A percentile compares a stretch with the other conserved stretches of the same genome.
phyloP scores from a whole-genome alignment of 2,797 vertebrate species.

The Peromyscus melanophrys region DNA sequence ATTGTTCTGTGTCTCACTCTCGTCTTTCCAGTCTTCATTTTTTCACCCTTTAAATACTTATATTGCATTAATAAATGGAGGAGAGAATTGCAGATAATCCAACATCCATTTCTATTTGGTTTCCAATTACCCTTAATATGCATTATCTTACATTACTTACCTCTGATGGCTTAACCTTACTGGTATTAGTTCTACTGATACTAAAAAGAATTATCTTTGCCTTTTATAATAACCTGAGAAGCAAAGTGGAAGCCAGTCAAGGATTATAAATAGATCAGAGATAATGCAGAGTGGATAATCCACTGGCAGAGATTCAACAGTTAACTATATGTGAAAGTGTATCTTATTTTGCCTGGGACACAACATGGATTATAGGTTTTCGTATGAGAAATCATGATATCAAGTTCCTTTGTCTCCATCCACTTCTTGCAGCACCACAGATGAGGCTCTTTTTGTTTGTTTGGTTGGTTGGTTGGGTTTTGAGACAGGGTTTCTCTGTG shows the following conservation, averaged over 20 bases:
- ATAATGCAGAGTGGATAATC: slow-evolving; percentile 62
- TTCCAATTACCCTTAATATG: slow-evolving; percentile 63
- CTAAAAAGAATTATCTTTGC: slow-evolving; percentile 66
- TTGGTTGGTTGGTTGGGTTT: not conserved
- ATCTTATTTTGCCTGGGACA: slow-evolving; percentile 5
- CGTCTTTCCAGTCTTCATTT: slow-evolving; percentile 35
- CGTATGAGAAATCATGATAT: not conserved
- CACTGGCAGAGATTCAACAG: slow-evolving; percentile 30
- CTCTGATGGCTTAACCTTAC: slow-evolving; percentile 61
- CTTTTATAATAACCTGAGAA: slow-evolving; percentile 73
- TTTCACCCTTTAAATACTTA: slow-evolving; percentile 56
- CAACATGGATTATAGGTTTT: not conserved
- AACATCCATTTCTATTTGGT: slow-evolving; percentile 72
- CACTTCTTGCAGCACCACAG: not conserved
- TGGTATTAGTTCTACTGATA: slow-evolving; percentile 69
- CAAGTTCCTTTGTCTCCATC: not conserved
- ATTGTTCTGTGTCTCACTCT: not conserved
- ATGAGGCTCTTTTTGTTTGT: not conserved
- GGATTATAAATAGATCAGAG: slow-evolving; percentile 65
- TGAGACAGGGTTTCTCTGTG: not conserved
- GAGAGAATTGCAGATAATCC: slow-evolving; percentile 61
- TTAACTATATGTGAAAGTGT: not conserved
- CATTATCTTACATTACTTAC: slow-evolving; percentile 64
- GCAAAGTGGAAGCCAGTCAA: slow-evolving; percentile 48
- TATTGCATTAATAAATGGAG: slow-evolving; percentile 25